Evolutionary conservation across 2,888 invertebrate species (phyloP).

Genomic region (Abrostola triplasia): DNA sequence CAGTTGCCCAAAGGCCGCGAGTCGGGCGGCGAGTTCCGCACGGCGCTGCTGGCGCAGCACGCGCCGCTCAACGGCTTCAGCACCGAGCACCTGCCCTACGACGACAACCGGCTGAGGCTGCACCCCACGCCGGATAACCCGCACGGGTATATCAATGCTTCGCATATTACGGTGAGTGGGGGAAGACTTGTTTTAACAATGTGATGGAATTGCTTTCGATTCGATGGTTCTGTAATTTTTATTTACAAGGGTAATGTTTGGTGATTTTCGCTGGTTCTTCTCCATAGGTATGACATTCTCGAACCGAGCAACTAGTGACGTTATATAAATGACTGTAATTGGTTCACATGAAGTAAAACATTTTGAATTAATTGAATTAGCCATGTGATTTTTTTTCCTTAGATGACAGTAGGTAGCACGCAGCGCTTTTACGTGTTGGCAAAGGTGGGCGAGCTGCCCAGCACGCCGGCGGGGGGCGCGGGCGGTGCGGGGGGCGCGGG

Average conservation of each 20-base stretch:
- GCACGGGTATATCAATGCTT: slow-evolving; percentile 97
- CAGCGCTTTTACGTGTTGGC: slow-evolving; percentile 94
- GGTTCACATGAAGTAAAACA: too few species aligned
- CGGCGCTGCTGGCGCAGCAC: slow-evolving; percentile 92
- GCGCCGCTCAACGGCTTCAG: slow-evolving; percentile 86
- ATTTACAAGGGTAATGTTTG: too few species aligned
- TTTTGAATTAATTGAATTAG: too few species aligned
- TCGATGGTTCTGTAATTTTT: too few species aligned
- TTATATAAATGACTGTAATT: too few species aligned
- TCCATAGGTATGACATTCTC: too few species aligned
- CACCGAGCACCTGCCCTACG: slow-evolving; percentile 95
- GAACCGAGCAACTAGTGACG: too few species aligned
- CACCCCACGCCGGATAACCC: slow-evolving; percentile 95
- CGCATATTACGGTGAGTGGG: slow-evolving; percentile 93
- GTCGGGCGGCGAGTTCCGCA: slow-evolving; percentile 90
- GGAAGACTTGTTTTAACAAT: neutral
- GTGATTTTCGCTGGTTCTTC: too few species aligned
- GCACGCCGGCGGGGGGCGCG: neutral
- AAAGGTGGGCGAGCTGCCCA: slow-evolving; percentile 54
- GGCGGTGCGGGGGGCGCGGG: slow-evolving; percentile 22
- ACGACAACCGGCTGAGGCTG: slow-evolving; percentile 95
- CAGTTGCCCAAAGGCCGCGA: slow-evolving; percentile 93
- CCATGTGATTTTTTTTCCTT: neutral
- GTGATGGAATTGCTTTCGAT: neutral
- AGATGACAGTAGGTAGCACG: slow-evolving; percentile 94